Conservation (phyloP, 2,113 vertebrate species). For the Zosterops japonicus region DNA sequence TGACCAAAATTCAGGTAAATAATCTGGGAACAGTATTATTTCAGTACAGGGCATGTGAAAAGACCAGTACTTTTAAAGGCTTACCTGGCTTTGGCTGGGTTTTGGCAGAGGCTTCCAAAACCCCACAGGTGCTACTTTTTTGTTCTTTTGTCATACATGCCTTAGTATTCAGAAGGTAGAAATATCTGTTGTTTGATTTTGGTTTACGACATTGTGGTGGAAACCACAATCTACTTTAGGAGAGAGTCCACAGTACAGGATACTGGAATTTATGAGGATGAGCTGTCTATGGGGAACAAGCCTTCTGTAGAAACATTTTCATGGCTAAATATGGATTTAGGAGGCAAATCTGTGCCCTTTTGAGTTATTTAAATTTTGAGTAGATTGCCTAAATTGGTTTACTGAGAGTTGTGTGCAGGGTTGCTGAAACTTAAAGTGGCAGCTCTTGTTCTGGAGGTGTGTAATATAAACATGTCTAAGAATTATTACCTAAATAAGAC, state of each 20-base stretch:
- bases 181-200: not conserved
- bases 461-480: not conserved
- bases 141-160: not conserved
- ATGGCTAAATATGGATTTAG: not conserved
- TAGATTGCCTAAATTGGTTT: not conserved
- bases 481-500: not conserved
- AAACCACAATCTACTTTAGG: not conserved
- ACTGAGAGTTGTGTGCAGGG: not conserved
- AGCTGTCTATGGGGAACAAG: not conserved
- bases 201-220: not conserved
- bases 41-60: not conserved
- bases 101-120: not conserved
- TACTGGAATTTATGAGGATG: not conserved
- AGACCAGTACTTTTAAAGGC: not conserved
- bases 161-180: not conserved
- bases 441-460: not conserved
- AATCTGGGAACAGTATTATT: not conserved
- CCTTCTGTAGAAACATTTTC: not conserved
- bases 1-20: rapidly evolving
- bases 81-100: not conserved
- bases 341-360: not conserved
- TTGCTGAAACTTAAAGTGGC: not conserved
- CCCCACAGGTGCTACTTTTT: rapidly evolving
- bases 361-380: not conserved
- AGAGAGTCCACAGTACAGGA: not conserved